Evolutionary conservation across 2,888 invertebrate genomes (phyloP), one percentile per base, ranked within the genome.

Genomic region (Gortyna flavago): DNA sequence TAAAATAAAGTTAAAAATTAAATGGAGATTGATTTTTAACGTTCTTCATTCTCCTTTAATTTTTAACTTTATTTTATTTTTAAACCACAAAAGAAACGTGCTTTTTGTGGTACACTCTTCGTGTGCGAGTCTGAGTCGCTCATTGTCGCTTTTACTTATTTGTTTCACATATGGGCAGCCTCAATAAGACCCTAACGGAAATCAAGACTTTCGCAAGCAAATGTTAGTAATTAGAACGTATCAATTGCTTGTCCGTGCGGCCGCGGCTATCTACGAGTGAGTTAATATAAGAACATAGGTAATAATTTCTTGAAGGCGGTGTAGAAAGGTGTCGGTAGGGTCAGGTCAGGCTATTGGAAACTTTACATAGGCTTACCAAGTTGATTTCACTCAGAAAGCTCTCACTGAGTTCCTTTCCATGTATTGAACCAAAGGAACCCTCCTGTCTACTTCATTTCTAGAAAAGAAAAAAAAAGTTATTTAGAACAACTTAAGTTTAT

Each of bases 161-260:
- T 54, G 25, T 54, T n/a, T 54, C 9, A 25, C 54, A 0, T 11
- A n/a, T 29, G 35, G 2, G 29, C 29, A 48, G 16, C 51, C 35
- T 75, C 66, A 75, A 75, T 61, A 62, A 54, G 13, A 44, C 9
- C 59, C n/a, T 18, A 62, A 62, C 54, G 66, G 44, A 67, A 54
- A 81, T 75, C 61, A 48, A n/a, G 54, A 64, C 67, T 80, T 80
- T 80, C 81, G 54, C 76, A 57, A 75, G 61, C 38, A 57, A 75
- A 67, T 68, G n/a, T 75, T 48, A 48, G 18, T 64, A 57, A 75
- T 67, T 41, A 48, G 61, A 81, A 81, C 62, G 67, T 81, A 44
- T 67, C 75, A 79, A 67, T 81, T 62, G 61, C 44, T 67, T 67
- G n/a, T n/a, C n/a, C 61, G 38, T 54, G 16, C 32, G 69, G 13